A percentile compares a stretch with the other conserved stretches of the same genome.
phyloP scores from a whole-genome alignment of 2,797 vertebrate genomes.

The Gallinago solitaria region DNA sequence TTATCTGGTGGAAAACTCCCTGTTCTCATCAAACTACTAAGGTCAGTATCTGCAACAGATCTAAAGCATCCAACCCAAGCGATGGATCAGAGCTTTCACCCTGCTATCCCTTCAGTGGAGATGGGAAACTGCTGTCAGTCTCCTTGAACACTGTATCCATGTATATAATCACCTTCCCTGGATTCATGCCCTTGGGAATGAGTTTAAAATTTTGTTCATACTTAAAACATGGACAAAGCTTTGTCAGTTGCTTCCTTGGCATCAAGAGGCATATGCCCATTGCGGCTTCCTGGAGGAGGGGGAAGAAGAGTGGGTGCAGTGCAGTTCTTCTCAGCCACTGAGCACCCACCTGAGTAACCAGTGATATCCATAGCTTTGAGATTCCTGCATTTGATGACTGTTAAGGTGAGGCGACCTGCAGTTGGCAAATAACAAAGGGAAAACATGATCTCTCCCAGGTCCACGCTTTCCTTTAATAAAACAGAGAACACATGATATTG shows the following conservation, averaged over 20 bases:
- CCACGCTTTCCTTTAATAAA: conserved; percentile 92
- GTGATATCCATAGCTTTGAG: conserved; percentile 99
- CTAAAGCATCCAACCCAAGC: neutral
- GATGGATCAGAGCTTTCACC: neutral
- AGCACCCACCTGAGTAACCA: conserved; percentile 91
- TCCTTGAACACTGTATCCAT: neutral
- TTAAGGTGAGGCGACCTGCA: conserved; percentile 94
- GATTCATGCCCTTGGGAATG: neutral
- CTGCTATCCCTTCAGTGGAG: neutral
- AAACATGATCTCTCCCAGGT: conserved; percentile 99
- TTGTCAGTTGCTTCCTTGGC: neutral
- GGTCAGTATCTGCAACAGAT: neutral
- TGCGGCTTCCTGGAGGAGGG: rapidly evolving
- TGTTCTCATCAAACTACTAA: neutral
- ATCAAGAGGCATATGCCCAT: neutral
- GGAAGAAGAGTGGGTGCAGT: neutral
- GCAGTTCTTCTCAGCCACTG: neutral
- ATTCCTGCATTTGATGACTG: conserved; percentile 98
- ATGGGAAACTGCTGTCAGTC: neutral
- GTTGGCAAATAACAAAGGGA: conserved; percentile 98
- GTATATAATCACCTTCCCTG: too few species aligned
- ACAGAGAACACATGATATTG: conserved; percentile 55
- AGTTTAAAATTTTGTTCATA: neutral
- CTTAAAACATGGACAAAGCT: neutral
- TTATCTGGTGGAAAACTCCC: neutral